Evolutionary conservation across 2,113 vertebrate genomes (phyloP), one percentile per base, ranked within the genome.

Genomic region (Anguilla japonica): DNA sequence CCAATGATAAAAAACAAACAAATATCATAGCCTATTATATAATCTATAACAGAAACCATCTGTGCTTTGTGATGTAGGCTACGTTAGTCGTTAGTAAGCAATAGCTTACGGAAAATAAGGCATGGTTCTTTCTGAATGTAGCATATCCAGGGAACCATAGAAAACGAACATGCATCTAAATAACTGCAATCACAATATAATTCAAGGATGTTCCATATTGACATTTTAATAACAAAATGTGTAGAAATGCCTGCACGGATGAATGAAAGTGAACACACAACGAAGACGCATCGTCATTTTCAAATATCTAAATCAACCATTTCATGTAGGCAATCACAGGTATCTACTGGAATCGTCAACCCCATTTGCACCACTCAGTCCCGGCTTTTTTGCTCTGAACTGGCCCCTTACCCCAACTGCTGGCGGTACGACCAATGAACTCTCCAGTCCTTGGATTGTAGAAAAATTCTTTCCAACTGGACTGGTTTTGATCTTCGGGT

Each of bases 361-460:
- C 84, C 90, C 60, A 2, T 89, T 56, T 87, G 88, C 87, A 85
- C 89, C 63, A 53, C 0, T 13, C 41, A 75, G 53, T 53, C 50
- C 41, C 29, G 79, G 16, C n/a, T 41, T n/a, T 67, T 41, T 50
- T 20, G 63, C 29, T 81, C 41, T 39, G 14, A 67, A 43, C 75
- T 41, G 78, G 83, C 79, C 81, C 79, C 95, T 95, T 90, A 97
- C 97, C 96, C 97, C 97, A 97, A 91, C 97, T 97, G 89, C 95
- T 96, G 88, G 96, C 96, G 34, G 97, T 97, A 90, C 97, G 96
- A 90, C 97, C 97, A 94, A 98, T 92, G 88, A 98, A 94, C 92
- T 96, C 94, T 87, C 97, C 95, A 87, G 93, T 97, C 82, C 90
- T 89, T 22, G 95, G 96, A 92, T 98, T 98, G 93, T 97, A 98